A percentile compares a stretch with the other conserved stretches of the same genome.
phyloP scores from a whole-genome alignment of 1,140 invertebrate species.

The Zaprionus vittiger region DNA sequence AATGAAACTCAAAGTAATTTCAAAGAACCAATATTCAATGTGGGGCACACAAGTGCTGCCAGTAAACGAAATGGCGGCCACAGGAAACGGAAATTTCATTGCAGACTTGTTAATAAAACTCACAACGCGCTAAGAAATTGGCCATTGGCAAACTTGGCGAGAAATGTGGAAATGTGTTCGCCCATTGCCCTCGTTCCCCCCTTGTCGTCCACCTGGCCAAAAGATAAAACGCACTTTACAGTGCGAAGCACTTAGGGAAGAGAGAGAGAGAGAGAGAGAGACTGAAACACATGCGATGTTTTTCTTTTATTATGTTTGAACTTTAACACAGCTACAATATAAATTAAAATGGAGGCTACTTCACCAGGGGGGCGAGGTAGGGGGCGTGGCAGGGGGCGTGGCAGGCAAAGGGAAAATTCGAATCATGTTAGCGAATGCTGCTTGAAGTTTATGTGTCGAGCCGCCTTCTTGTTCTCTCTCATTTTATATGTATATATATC shows the following conservation, averaged over 20 bases:
- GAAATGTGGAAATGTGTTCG: conserved; percentile 10
- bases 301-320: conserved; percentile 77
- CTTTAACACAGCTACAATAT: conserved; percentile 79
- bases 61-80: conserved; percentile 55
- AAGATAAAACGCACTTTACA: conserved; percentile 76
- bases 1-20: conserved; percentile 19
- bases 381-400: background rate
- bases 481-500: too few relatives aligned
- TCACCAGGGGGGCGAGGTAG: conserved; percentile 5
- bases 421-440: conserved; percentile 16
- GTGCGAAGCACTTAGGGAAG: conserved; percentile 17
- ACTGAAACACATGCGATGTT: conserved; percentile 50
- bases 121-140: conserved; percentile 50
- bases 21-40: conserved; percentile 18
- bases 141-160: conserved; percentile 45
- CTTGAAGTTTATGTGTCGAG: conserved; percentile 62
- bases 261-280: background rate
- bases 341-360: conserved; percentile 79
- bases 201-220: conserved; percentile 56
- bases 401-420: background rate
- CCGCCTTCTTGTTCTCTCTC: background rate
- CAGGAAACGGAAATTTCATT: conserved; percentile 53
- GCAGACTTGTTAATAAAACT: conserved; percentile 51
- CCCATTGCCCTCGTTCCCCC: background rate
- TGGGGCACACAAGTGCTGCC: conserved; percentile 9